A percentile compares a stretch with the other conserved stretches of the same genome.
These are phyloP conservation scores for Dendronephthya gigantea DNA, from an alignment of 64 coral and sea anemone species.

Conservation along the genomic window DNA sequence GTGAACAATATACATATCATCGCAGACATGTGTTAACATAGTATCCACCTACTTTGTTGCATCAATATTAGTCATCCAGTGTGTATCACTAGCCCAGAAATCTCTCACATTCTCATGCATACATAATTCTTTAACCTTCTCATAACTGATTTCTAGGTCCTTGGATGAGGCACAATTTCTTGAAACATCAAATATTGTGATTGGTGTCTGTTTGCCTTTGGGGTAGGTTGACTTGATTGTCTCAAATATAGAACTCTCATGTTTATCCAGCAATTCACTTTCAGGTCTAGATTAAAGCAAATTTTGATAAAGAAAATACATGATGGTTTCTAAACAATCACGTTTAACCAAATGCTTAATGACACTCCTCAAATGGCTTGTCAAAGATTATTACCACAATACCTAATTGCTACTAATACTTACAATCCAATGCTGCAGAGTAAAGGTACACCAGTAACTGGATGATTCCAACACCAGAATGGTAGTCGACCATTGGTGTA, in stretches of 20 bases:
- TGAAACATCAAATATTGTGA: slow-evolving; percentile 12
- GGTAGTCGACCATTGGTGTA: slow-evolving; percentile 79
- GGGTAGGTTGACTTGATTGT: neutral
- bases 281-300: slow-evolving; percentile 54
- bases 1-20: too few relatives aligned
- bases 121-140: neutral
- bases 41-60: neutral
- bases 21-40: too few relatives aligned
- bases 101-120: slow-evolving; percentile 13
- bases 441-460: slow-evolving; percentile 64
- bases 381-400: too few relatives aligned
- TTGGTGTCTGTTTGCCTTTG: neutral
- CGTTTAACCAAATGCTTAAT: neutral
- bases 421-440: slow-evolving; percentile 76
- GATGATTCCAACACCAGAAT: slow-evolving; percentile 95
- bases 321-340: too few relatives aligned
- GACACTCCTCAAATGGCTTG: neutral
- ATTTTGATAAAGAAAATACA: too few relatives aligned
- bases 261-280: slow-evolving; percentile 64
- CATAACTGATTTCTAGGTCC: neutral
- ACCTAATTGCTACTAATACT: neutral
- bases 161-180: neutral
- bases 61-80: slow-evolving; percentile 1
- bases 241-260: neutral
- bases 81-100: neutral